Evolutionary conservation across 2,797 vertebrate genomes (phyloP).

Genomic region (Heliangelus exortis): DNA sequence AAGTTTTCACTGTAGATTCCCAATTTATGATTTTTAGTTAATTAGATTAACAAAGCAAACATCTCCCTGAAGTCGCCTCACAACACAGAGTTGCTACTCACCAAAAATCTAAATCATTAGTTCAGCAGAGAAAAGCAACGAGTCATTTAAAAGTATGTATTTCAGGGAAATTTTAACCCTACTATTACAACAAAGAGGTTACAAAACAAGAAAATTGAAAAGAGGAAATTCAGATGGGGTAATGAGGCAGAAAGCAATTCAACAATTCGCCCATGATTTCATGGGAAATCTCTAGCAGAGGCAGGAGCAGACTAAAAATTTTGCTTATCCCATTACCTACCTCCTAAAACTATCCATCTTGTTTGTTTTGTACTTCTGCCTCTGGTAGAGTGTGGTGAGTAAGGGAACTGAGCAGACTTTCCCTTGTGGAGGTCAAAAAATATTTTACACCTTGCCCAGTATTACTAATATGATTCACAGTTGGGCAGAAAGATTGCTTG

Average conservation of each 20-base stretch:
- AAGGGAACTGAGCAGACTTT: background rate
- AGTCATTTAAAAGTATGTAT: background rate
- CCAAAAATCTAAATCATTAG: background rate
- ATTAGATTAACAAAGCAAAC: background rate
- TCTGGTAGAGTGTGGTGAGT: background rate
- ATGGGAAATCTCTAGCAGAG: background rate
- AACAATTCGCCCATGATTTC: background rate
- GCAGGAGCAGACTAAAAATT: background rate
- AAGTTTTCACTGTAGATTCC: background rate
- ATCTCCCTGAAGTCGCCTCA: background rate
- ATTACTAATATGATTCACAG: conserved; percentile 53
- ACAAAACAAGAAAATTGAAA: background rate
- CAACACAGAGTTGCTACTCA: background rate
- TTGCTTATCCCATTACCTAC: background rate
- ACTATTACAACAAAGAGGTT: background rate
- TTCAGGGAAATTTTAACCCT: background rate
- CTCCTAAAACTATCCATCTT: background rate
- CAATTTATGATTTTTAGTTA: background rate
- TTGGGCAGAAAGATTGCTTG: conserved; percentile 40
- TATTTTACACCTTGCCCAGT: conserved; percentile 55
- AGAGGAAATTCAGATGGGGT: background rate
- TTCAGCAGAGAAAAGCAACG: background rate
- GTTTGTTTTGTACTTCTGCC: background rate
- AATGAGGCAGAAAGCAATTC: conserved; percentile 17
- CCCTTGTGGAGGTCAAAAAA: conserved; percentile 37